phyloP scores from a whole-genome alignment of 2,888 invertebrate species.

The Leptinotarsa peninsularis region DNA sequence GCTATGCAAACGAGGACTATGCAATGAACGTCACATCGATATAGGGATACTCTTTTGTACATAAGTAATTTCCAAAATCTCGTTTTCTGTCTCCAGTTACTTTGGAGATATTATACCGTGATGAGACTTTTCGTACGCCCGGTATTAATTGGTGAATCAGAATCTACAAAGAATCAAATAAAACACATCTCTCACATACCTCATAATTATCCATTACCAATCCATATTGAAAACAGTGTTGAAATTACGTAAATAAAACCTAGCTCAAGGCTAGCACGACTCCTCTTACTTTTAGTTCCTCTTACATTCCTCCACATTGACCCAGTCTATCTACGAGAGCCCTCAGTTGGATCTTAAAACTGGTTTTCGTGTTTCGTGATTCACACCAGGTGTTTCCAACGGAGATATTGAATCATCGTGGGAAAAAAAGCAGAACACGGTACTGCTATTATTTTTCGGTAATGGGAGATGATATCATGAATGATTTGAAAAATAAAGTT shows the following conservation, averaged over 20 bases:
- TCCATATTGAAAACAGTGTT: constrained; percentile 28
- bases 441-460: not conserved
- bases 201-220: constrained; percentile 12
- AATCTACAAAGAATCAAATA: constrained; percentile 8
- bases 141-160: too few relatives aligned
- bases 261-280: constrained; percentile 42
- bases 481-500: not conserved
- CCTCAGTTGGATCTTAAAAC: constrained; percentile 15
- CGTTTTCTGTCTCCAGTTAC: too few relatives aligned
- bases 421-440: constrained; percentile 4
- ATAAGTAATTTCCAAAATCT: too few relatives aligned
- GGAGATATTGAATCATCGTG: not conserved
- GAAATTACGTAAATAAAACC: constrained; percentile 41
- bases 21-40: too few relatives aligned
- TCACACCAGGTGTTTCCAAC: not conserved
- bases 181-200: not conserved
- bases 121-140: too few relatives aligned
- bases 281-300: constrained; percentile 49
- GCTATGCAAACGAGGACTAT: too few relatives aligned
- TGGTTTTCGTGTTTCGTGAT: constrained; percentile 14
- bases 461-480: not conserved
- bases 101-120: too few relatives aligned
- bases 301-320: constrained; percentile 38
- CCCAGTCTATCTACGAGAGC: constrained; percentile 30
- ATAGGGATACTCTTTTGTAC: too few relatives aligned